Conservation (phyloP, 1,140 invertebrate genomes). For the Yoshiicerus persimilis region DNA sequence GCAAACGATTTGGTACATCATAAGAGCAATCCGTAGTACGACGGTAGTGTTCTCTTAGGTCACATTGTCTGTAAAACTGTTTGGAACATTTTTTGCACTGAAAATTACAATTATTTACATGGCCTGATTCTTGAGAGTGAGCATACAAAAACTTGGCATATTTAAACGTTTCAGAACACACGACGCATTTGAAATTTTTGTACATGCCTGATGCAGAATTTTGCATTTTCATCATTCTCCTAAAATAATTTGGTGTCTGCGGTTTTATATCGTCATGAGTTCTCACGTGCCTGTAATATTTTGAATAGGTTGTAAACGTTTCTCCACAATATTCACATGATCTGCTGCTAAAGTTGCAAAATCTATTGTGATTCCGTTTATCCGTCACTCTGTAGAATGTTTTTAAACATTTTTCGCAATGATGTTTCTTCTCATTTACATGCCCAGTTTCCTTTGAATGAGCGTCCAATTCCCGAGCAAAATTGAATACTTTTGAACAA, state of each 20-base stretch:
- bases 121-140: no score
- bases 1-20: no score
- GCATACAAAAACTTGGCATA: no score
- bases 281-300: neutral
- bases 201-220: no score
- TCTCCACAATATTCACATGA: neutral
- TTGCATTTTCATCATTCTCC: no score
- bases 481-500: neutral
- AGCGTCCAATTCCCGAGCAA: neutral
- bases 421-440: neutral
- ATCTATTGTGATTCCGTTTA: neutral
- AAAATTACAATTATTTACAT: neutral
- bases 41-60: neutral
- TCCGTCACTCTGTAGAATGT: neutral
- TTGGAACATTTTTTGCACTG: neutral
- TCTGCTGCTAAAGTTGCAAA: neutral
- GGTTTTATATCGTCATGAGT: neutral
- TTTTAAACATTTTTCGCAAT: neutral
- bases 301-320: neutral
- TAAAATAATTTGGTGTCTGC: no score
- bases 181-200: neutral
- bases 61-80: neutral
- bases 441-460: neutral
- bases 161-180: neutral
- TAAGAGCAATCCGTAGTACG: neutral